Evolutionary conservation across 2,797 vertebrate species (phyloP), one percentile per base, ranked within the genome.

Genomic region (Ficedula albicollis): DNA sequence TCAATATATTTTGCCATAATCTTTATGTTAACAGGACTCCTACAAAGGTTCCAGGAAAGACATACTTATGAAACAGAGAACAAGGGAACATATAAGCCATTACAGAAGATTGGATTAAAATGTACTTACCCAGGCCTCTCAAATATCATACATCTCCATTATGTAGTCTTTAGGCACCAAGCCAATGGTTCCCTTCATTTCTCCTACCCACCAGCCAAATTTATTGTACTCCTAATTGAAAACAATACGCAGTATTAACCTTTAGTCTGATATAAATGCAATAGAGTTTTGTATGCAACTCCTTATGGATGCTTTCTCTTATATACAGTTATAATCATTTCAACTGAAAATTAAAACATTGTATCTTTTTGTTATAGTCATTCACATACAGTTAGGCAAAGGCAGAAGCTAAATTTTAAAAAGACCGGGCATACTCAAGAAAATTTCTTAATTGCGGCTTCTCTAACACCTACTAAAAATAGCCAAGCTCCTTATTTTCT

Each of bases 181-280:
- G 98, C 99, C 99, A 97, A 99, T 98, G 79, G 97, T 97, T 97
- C 99, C 99, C 79, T 99, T 99, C 98, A 99, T 98, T 98, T 99
- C 99, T 97, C 99, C 99, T 95, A 99, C 98, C 99, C 99, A 99
- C 99, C 99, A 99, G 98, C 99, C 99, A 94, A 98, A 99, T 97
- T 87, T 98, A 98, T 99, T 98, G 97, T 99, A 99, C 95, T 99
- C 99, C 99, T 99, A 98, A 97, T 97, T 98, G 98, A 97, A 96
- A 98, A 97, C 97, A 98, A 98, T 98, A 98, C 93, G 95, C 97
- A 98, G 95, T 97, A 98, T 98, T 98, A 98, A 98, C 98, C 98
- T 98, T 98, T 98, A 98, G 97, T 97, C 97, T 92, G 94, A 97
- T 96, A 96, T 95, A 97, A 97, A 98, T 96, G 97, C 97, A 97